Conservation (phyloP, 2,888 invertebrate genomes). For the Spilosoma lubricipeda region DNA sequence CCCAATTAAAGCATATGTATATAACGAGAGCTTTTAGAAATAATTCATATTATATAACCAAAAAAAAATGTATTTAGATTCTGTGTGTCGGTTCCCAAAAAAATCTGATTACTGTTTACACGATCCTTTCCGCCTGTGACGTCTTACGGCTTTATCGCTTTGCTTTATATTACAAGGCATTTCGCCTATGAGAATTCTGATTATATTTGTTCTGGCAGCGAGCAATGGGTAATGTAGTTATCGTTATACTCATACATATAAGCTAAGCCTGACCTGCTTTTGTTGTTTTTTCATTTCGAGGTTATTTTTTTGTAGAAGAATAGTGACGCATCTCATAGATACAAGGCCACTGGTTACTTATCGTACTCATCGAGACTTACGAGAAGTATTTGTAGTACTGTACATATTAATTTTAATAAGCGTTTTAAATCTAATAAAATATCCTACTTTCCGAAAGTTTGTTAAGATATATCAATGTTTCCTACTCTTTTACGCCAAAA, state of each 20-base stretch:
- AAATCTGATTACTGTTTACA: background rate
- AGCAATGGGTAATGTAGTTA: slow-evolving; percentile 9
- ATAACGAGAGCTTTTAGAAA: background rate
- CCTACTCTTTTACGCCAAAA: too few species aligned
- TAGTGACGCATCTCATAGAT: background rate
- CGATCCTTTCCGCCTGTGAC: background rate
- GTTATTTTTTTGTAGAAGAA: background rate
- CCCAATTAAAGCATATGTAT: background rate
- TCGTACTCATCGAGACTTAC: background rate
- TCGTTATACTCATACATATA: background rate
- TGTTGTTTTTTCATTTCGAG: background rate
- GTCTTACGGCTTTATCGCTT: background rate
- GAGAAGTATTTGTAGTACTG: background rate
- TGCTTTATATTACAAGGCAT: slow-evolving; percentile 8
- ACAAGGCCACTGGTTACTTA: background rate
- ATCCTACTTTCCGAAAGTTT: too few species aligned
- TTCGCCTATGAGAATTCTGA: slow-evolving; percentile 1
- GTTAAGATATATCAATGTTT: too few species aligned
- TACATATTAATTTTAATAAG: too few species aligned
- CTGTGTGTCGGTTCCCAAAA: background rate
- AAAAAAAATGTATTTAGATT: too few species aligned
- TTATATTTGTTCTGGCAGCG: slow-evolving; percentile 8
- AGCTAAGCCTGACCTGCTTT: background rate
- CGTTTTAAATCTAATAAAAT: too few species aligned
- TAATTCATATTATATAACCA: too few species aligned